These are phyloP conservation scores for Ornithoptera alexandrae DNA, from an alignment of 2,888 invertebrate species.

Conservation along the genomic window DNA sequence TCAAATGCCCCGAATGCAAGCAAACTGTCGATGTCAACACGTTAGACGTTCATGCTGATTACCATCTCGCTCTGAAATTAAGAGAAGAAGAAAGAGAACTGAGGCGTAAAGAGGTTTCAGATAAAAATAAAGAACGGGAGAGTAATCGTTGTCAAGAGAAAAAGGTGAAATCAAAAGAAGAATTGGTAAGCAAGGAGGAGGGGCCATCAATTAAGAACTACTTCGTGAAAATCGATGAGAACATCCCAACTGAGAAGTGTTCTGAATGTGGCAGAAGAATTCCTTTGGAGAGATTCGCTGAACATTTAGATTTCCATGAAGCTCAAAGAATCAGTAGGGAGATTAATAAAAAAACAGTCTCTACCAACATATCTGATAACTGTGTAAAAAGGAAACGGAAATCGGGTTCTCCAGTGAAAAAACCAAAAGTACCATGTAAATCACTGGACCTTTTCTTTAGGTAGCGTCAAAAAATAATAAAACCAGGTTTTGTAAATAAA, in stretches of 20 bases:
- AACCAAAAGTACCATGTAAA: constrained; percentile 62
- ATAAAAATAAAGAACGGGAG: constrained; percentile 32
- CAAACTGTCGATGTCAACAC: constrained; percentile 78
- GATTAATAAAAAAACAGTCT: constrained; percentile 72
- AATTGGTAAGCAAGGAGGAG: constrained; percentile 46
- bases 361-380: constrained; percentile 33
- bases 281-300: constrained; percentile 80
- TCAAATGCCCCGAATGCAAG: constrained; percentile 83
- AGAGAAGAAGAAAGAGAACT: constrained; percentile 77
- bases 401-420: constrained; percentile 57
- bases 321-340: constrained; percentile 87
- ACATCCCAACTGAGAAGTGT: constrained; percentile 77
- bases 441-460: constrained; percentile 69
- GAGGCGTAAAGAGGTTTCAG: constrained; percentile 44
- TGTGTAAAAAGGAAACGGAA: constrained; percentile 63
- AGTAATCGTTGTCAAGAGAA: not conserved
- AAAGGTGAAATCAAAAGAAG: constrained; percentile 28
- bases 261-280: constrained; percentile 84
- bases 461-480: constrained; percentile 25
- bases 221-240: constrained; percentile 66
- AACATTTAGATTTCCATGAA: constrained; percentile 92
- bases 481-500: no score
- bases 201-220: constrained; percentile 61
- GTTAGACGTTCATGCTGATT: constrained; percentile 85
- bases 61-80: constrained; percentile 85